phyloP scores from a whole-genome alignment of 1,140 invertebrate genomes.

The Drosophila lini region DNA sequence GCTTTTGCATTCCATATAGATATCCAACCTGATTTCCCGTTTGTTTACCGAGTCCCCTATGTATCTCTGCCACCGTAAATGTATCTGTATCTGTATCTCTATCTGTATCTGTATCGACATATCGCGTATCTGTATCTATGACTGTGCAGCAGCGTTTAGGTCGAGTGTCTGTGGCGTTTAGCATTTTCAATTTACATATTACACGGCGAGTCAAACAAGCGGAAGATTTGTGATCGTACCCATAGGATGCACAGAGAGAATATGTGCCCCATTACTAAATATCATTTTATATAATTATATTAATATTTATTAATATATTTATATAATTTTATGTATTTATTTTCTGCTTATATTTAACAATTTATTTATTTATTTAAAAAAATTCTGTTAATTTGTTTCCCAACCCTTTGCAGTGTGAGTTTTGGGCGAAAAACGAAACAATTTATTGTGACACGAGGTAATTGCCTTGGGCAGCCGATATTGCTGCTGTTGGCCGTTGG shows the following conservation, averaged over 20 bases:
- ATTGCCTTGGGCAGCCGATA: slow-evolving; percentile 63
- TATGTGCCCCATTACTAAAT: not conserved
- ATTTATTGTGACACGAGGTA: slow-evolving; percentile 80
- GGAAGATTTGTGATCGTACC: slow-evolving; percentile 64
- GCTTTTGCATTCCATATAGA: not conserved
- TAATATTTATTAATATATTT: too few species aligned
- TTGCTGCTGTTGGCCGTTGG: slow-evolving; percentile 30
- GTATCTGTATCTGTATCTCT: slow-evolving; percentile 29
- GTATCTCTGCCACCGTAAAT: slow-evolving; percentile 11
- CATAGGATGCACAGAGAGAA: slow-evolving; percentile 6
- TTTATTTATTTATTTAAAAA: too few species aligned
- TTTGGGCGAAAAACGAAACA: slow-evolving; percentile 62
- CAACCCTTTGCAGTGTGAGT: not conserved
- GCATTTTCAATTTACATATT: slow-evolving; percentile 83
- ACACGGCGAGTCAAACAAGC: slow-evolving; percentile 75
- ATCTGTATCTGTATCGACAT: slow-evolving; percentile 40
- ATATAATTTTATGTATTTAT: too few species aligned
- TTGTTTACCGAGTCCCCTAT: not conserved
- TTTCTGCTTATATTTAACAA: too few species aligned
- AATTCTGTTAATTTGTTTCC: too few species aligned
- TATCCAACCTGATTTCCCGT: not conserved
- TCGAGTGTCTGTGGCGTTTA: slow-evolving; percentile 80
- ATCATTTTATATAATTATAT: too few species aligned
- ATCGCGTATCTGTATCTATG: slow-evolving; percentile 45
- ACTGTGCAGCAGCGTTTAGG: slow-evolving; percentile 29